A percentile compares a stretch with the other conserved stretches of the same genome.
Conservation (phyloP, 1,140 invertebrate genomes). For the Andrena cerasifolii region DNA sequence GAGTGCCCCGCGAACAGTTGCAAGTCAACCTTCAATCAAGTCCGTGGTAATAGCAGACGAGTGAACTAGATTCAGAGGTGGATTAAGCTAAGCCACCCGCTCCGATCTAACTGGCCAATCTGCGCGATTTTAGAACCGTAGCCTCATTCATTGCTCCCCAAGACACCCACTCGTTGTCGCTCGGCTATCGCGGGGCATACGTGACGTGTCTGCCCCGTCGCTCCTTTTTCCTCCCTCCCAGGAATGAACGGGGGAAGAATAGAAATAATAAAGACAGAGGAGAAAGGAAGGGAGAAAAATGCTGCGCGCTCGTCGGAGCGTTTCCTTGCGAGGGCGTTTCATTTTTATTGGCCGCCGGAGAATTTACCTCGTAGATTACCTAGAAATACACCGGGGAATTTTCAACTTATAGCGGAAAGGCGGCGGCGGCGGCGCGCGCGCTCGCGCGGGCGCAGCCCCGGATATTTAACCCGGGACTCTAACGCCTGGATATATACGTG, state of each 20-base stretch:
- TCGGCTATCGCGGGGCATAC: conserved; percentile 28
- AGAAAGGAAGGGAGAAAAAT: conserved; percentile 11
- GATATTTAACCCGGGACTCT: conserved; percentile 41
- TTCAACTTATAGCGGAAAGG: conserved; percentile 28
- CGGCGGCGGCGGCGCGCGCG: not conserved
- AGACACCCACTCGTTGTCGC: no score
- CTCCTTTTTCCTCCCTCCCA: conserved; percentile 39
- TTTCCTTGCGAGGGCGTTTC: conserved; percentile 37
- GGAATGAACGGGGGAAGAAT: not conserved
- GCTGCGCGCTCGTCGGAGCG: conserved; percentile 18
- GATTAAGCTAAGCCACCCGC: no score
- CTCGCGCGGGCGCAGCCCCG: conserved; percentile 9
- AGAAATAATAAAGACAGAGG: conserved; percentile 14
- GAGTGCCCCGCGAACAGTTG: no score
- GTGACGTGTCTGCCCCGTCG: conserved; percentile 38
- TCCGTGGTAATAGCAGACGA: no score
- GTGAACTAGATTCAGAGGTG: no score
- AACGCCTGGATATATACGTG: conserved; percentile 43
- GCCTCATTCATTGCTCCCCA: no score
- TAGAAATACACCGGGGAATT: conserved; percentile 45
- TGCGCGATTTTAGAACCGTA: no score
- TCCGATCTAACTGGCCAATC: no score
- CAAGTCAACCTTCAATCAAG: no score
- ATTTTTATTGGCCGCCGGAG: conserved; percentile 50
- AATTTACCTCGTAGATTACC: conserved; percentile 52